Evolutionary conservation across 1,140 invertebrate species (phyloP).

Genomic region (Asobara japonica): DNA sequence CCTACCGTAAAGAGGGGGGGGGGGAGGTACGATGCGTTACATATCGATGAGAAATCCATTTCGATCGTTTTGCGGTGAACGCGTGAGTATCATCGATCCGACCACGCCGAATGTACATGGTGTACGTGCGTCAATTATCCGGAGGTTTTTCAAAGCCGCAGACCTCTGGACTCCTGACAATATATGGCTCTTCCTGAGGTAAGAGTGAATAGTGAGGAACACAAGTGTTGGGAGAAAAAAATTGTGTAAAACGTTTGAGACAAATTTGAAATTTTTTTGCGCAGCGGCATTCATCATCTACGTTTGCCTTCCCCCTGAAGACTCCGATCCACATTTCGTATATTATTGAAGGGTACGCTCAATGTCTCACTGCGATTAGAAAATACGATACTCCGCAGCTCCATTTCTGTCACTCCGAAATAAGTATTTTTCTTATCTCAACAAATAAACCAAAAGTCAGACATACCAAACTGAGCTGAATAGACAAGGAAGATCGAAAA

Average conservation of each 20-base stretch:
- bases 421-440: too few species aligned
- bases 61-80: constrained; percentile 11
- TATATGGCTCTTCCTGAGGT: not conserved
- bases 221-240: not conserved
- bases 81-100: constrained; percentile 8
- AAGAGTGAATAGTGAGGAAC: not conserved
- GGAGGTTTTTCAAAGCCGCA: not conserved
- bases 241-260: not conserved
- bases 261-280: not conserved
- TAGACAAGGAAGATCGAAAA: not conserved
- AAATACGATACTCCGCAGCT: too few species aligned
- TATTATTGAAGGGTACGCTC: too few species aligned
- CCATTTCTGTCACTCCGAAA: too few species aligned
- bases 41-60: constrained; percentile 11
- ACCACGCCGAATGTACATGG: constrained; percentile 8
- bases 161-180: not conserved
- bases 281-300: too few species aligned
- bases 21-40: not conserved
- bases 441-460: not conserved
- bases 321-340: too few species aligned
- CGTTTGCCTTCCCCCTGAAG: too few species aligned
- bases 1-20: not conserved
- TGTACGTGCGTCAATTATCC: constrained; percentile 12
- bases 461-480: not conserved
- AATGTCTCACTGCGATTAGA: too few species aligned